Evolutionary conservation across 2,113 vertebrate genomes (phyloP).

Genomic region (Odocoileus hemionus): DNA sequence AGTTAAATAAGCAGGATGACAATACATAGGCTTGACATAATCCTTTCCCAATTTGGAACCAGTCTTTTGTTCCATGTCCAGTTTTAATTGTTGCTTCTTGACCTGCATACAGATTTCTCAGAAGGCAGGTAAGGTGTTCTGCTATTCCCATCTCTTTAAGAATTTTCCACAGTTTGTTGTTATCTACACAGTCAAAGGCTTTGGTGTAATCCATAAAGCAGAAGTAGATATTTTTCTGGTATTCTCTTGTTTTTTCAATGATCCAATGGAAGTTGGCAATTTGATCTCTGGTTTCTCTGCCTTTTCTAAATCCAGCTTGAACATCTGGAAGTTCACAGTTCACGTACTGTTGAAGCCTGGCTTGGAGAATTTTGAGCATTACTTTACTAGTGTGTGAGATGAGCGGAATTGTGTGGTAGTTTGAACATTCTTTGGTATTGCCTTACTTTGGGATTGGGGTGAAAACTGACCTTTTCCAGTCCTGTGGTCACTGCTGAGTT

Average conservation of each 20-base stretch:
- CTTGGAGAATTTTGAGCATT: neutral
- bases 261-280: neutral
- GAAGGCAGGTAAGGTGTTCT: neutral
- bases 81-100: neutral
- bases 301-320: neutral
- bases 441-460: neutral
- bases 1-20: neutral
- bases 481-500: neutral
- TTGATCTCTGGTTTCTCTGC: neutral
- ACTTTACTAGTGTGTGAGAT: neutral
- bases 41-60: neutral
- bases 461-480: neutral
- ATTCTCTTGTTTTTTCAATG: neutral
- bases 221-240: neutral
- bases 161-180: neutral
- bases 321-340: neutral
- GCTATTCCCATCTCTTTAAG: neutral
- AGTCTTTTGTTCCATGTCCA: neutral
- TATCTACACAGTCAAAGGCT: neutral
- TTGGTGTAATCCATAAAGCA: neutral
- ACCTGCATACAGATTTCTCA: neutral
- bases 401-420: neutral
- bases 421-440: neutral
- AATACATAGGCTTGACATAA: neutral
- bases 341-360: neutral